Evolutionary conservation across 2,888 invertebrate genomes (phyloP).

Genomic region (Ceramica pisi): DNA sequence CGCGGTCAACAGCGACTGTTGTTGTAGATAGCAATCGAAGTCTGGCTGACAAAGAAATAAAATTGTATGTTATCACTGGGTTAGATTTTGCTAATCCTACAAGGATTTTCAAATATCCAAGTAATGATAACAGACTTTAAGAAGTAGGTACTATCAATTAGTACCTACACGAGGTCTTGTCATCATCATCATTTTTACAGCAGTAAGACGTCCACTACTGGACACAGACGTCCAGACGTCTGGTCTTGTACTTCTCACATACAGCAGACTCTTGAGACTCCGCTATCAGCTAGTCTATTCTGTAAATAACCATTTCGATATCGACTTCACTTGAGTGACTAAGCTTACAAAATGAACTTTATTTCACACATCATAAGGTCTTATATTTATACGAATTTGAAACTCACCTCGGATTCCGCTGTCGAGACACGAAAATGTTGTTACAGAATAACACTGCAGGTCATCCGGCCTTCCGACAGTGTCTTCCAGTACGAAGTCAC

Average conservation of each 20-base stretch:
- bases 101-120: not conserved
- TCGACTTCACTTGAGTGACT: no score
- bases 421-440: no score
- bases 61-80: not conserved
- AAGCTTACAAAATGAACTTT: no score
- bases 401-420: no score
- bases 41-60: slow-evolving; percentile 24
- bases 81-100: not conserved
- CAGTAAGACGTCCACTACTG: not conserved
- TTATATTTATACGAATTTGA: no score
- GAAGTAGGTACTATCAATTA: no score
- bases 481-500: not conserved
- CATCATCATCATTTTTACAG: not conserved
- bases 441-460: no score
- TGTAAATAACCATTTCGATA: no score
- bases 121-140: no score
- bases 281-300: no score
- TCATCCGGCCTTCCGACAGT: not conserved
- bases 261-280: not conserved
- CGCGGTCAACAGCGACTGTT: not conserved
- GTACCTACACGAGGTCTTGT: not conserved
- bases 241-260: not conserved
- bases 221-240: not conserved
- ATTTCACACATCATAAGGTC: no score
- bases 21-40: slow-evolving; percentile 2